Base-by-base conservation (phyloP, 2,888 invertebrate genomes). In the Neoascia interrupta region DNA sequence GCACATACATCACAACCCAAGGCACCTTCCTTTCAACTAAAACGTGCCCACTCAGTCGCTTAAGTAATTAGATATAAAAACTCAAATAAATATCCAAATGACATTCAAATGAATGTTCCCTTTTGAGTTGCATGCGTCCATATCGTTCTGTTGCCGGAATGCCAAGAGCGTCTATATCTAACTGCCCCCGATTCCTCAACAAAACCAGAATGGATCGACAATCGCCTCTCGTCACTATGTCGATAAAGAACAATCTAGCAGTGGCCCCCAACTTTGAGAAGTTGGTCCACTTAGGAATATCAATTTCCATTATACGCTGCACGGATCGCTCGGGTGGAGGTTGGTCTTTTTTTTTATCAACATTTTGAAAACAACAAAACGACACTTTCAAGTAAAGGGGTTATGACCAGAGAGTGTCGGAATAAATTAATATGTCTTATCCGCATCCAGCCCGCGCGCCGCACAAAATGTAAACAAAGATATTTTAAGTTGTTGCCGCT, bases 231-330 rank as follows among this genome's bases (percentile, higher is more conserved):
- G 26, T 8, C 19, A 19, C 5, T 26, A 13, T 41, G 13, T 41
- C 34, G 43, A 69, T 51, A 53, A 68, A 49, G 69, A 58, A 18
- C 61, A 75, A 51, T 70, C 70, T n/a, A n/a, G 19, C 1, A 63
- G 39, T 58, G 70, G 70, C 75, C 75, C 75, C 70, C 75, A 76
- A 64, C 75, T 76, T 70, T 37, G 63, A 58, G 51, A 56, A 43
- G 49, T 76, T 70, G 75, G 70, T 70, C 75, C 70, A 76, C 70
- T 76, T 76, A 60, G 37, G 31, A 45, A 18, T 53, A 58, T 66
- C 66, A 64, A 56, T 73, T 3, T 73, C 21, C 34, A 8, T 54
- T 43, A 5, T 16, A 19, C 4, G 26, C 15, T 13, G 16, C 28
- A n/a, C n/a, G n/a, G n/a, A n/a, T n/a, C 37, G 36, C n/a, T n/a